A percentile compares a stretch with the other conserved stretches of the same genome.
phyloP scores from a whole-genome alignment of 2,797 vertebrate species.

The Artibeus jamaicensis region DNA sequence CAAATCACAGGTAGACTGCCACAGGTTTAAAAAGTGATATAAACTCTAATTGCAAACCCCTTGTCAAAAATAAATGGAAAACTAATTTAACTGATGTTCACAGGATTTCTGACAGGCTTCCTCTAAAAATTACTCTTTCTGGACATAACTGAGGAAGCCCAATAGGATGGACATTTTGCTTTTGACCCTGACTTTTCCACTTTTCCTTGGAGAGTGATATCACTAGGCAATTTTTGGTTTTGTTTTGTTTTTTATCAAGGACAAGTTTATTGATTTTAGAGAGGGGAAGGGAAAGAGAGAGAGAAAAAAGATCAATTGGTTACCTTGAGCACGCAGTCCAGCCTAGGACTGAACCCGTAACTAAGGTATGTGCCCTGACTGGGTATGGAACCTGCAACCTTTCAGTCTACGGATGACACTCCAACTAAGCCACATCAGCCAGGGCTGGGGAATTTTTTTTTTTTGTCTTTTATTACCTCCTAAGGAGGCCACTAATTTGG shows the following conservation, averaged over 20 bases:
- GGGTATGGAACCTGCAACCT: background rate
- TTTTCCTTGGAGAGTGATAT: background rate
- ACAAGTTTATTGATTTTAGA: background rate
- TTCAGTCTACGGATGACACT: background rate
- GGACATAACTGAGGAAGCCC: conserved; percentile 22
- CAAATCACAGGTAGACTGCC: background rate
- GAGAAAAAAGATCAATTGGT: background rate
- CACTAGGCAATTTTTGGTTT: background rate
- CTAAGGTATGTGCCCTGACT: background rate
- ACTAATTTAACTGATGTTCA: conserved; percentile 24
- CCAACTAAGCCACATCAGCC: too few relatives aligned
- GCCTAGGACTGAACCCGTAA: background rate
- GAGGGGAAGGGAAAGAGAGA: too few relatives aligned
- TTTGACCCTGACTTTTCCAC: background rate
- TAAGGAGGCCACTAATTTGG: background rate
- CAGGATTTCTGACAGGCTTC: conserved; percentile 44
- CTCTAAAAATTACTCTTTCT: conserved; percentile 40
- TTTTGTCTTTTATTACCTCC: background rate
- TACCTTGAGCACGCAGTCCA: background rate
- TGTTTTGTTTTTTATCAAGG: background rate
- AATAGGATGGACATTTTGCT: conserved; percentile 1
- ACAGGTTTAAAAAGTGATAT: background rate
- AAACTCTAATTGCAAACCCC: conserved; percentile 49
- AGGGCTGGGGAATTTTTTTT: background rate
- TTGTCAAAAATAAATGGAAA: conserved; percentile 49